Base-by-base conservation (phyloP, 2,888 invertebrate species). In the Callyntrura guangdongensis region DNA sequence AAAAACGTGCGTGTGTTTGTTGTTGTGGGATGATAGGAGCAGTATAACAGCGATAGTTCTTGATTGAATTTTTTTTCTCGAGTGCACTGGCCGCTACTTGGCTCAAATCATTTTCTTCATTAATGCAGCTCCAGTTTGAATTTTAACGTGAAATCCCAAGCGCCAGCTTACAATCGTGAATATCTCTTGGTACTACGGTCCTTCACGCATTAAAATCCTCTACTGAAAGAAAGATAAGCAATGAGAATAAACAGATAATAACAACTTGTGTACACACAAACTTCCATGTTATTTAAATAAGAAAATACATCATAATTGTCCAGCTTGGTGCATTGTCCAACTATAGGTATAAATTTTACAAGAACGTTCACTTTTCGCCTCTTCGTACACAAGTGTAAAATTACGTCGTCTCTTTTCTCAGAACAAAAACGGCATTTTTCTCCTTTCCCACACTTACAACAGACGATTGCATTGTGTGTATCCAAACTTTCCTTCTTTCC, bases 1-100 rank as follows among this genome's bases (percentile, higher is more conserved):
- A 47, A 72, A 72, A 72, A 72, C 72, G 72, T 72, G 72, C 72
- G 72, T 72, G 72, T 47, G 47, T 69, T 9, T 27, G 27, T 12
- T 36, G 67, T 25, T 8, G n/a, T 17, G 20, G 12, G 61, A 61
- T 61, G 72, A 36, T 36, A 36, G 36, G 36, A 36, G 36, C 36
- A 4, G 36, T 6, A 36, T 36, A 2, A 36, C n/a, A 36, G 14
- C 72, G 47, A 72, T 72, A 47, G 45, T 45, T 17, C 47, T 72
- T 72, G 72, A 72, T 72, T 72, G 72, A 72, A 47, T 47, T 45
- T 47, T 72, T 27, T 69, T 20, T 64, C 3, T 25, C 22, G 64
- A 64, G 64, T 64, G 64, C 64, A 64, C 22, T 64, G 64, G 64
- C 64, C 64, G 64, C 64, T 64, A 9, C 53, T 53, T 9, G 25